These are phyloP conservation scores for Bradysia coprophila DNA, from an alignment of 1,140 invertebrate genomes.

Conservation along the genomic window DNA sequence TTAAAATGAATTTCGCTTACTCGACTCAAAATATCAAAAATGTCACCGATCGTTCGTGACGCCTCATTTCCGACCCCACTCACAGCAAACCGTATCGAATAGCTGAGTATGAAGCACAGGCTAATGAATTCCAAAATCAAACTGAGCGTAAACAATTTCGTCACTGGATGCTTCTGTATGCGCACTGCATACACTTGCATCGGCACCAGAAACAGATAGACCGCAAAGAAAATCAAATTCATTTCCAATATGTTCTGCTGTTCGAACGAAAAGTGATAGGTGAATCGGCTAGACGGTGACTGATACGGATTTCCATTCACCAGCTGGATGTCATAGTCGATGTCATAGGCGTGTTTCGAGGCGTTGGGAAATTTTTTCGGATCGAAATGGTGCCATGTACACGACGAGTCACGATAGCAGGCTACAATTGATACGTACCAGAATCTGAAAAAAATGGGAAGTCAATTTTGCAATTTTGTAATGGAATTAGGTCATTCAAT, in stretches of 20 bases:
- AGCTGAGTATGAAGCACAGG: conserved; percentile 69
- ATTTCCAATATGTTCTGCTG: conserved; percentile 84
- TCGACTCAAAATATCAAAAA: conserved; percentile 77
- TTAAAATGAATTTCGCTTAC: conserved; percentile 28
- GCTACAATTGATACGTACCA: conserved; percentile 92
- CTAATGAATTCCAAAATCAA: conserved; percentile 70
- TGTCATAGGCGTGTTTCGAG: conserved; percentile 4
- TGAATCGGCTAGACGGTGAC: conserved; percentile 64
- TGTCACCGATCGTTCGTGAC: conserved; percentile 69
- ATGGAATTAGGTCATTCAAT: no score
- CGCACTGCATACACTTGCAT: conserved; percentile 78
- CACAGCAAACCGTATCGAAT: conserved; percentile 73
- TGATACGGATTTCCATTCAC: conserved; percentile 88
- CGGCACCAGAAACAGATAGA: conserved; percentile 72
- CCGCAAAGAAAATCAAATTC: conserved; percentile 73
- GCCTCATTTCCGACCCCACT: conserved; percentile 72
- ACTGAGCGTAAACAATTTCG: conserved; percentile 76
- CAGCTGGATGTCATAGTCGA: conserved; percentile 88
- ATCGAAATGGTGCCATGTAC: conserved; percentile 63
- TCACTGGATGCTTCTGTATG: conserved; percentile 75
- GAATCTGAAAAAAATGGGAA: conserved; percentile 38
- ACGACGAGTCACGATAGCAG: conserved; percentile 64
- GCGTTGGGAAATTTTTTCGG: not conserved
- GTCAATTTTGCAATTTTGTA: not conserved
- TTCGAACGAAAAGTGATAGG: conserved; percentile 94